Evolutionary conservation across 2,113 vertebrate genomes (phyloP).

Genomic region (Eurystomus gularis): DNA sequence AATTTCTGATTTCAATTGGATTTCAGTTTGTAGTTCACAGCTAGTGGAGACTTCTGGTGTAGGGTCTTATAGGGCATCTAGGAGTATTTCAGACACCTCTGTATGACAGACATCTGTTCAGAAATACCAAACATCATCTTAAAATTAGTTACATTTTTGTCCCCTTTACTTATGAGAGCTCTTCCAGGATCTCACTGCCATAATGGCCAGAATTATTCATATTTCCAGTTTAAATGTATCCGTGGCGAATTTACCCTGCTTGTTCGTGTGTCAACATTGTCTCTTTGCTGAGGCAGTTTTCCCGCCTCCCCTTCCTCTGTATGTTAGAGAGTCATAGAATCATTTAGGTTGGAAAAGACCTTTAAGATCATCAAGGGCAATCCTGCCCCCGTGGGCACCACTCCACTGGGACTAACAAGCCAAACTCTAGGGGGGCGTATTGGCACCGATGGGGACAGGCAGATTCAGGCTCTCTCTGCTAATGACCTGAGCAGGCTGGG

Average conservation of each 20-base stretch:
- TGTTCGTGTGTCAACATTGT: neutral
- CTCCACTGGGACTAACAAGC: neutral
- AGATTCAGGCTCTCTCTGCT: neutral
- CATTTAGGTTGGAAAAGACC: neutral
- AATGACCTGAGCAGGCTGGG: neutral
- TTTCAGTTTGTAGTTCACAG: slow-evolving; percentile 9
- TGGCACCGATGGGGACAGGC: neutral
- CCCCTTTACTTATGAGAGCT: neutral
- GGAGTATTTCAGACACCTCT: neutral
- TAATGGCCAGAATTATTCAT: neutral
- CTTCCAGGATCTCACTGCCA: neutral
- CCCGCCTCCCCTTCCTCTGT: neutral
- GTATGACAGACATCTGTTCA: neutral
- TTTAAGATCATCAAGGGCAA: neutral
- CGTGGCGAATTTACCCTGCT: neutral
- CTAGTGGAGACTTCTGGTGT: neutral
- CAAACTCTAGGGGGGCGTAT: neutral
- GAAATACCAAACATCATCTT: neutral
- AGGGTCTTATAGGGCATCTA: neutral
- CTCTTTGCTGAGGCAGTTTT: neutral
- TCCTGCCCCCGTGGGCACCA: neutral
- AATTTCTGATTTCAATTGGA: slow-evolving; percentile 50
- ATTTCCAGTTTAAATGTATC: neutral
- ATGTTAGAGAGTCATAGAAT: neutral
- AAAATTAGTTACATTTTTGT: neutral